Conservation (phyloP, 2,797 vertebrate genomes). For the Brachymystax lenok region DNA sequence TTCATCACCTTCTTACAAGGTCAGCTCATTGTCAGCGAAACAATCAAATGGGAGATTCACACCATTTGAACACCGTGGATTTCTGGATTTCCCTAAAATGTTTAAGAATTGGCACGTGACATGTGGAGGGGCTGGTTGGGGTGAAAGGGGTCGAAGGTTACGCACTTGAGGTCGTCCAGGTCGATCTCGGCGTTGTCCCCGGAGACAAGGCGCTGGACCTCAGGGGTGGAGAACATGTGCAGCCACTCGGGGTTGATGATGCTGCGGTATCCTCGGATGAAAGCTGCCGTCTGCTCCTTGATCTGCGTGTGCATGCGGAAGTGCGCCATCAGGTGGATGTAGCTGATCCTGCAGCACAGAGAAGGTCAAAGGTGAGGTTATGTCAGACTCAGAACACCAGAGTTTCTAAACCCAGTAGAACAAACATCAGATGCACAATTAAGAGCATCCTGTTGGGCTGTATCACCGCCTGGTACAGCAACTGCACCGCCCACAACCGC, state of each 20-base stretch:
- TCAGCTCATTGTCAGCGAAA: no score
- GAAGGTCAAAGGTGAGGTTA: neutral
- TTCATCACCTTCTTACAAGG: no score
- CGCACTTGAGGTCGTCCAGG: conserved; percentile 95
- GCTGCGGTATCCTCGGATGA: conserved; percentile 92
- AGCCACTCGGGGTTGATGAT: conserved; percentile 97
- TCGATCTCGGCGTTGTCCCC: conserved; percentile 98
- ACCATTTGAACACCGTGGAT: neutral
- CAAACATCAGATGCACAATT: no score
- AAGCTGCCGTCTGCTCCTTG: conserved; percentile 91
- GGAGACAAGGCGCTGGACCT: conserved; percentile 93
- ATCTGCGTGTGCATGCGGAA: conserved; percentile 99
- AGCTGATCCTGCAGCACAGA: conserved; percentile 88
- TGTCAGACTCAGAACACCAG: neutral
- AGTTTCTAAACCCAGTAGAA: no score
- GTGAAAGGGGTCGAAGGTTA: neutral
- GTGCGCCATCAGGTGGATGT: conserved; percentile 99
- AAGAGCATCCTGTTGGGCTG: no score
- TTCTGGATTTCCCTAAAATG: neutral
- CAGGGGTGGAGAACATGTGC: conserved; percentile 95
- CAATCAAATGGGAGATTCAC: neutral
- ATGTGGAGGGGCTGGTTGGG: neutral
- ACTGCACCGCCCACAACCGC: no score
- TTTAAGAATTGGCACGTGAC: neutral
- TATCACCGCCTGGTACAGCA: no score